Conservation (phyloP, 2,113 vertebrate species). For the Percopsis transmontana region DNA sequence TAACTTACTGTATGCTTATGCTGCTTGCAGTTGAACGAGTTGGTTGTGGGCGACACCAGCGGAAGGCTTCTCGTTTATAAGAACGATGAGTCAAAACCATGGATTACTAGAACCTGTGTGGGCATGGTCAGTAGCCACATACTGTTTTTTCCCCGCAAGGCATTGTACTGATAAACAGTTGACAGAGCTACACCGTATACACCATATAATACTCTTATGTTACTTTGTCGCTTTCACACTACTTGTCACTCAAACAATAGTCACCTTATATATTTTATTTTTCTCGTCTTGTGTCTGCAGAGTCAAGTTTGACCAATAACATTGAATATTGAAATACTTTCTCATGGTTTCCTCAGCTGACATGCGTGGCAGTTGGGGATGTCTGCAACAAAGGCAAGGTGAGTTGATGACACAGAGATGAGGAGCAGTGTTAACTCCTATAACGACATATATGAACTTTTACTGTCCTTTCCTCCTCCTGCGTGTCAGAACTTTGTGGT, state of each 20-base stretch:
- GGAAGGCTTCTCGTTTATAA: conserved; percentile 93
- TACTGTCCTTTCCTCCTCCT: not conserved
- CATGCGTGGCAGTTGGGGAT: conserved; percentile 92
- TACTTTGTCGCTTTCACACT: no score
- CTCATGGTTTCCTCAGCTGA: conserved; percentile 82
- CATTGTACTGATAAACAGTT: no score
- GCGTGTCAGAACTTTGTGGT: conserved; percentile 89
- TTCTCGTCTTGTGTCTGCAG: no score
- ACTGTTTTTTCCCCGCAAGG: no score
- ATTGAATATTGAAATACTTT: not conserved
- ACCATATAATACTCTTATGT: no score
- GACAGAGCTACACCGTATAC: no score
- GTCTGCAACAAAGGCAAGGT: conserved; percentile 97
- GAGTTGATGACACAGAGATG: conserved; percentile 36
- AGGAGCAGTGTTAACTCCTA: no score
- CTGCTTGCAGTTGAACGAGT: conserved; percentile 85
- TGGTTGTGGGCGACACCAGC: conserved; percentile 93
- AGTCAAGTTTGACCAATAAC: no score
- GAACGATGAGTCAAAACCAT: conserved; percentile 90
- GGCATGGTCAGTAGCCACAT: conserved; percentile 86
- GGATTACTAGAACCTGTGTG: conserved; percentile 86
- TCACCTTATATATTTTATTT: not conserved
- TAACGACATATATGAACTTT: no score
- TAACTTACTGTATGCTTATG: not conserved
- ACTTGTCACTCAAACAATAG: no score